Conservation (phyloP, 92 coral and sea anemone species). For the Heteractis magnifica region DNA sequence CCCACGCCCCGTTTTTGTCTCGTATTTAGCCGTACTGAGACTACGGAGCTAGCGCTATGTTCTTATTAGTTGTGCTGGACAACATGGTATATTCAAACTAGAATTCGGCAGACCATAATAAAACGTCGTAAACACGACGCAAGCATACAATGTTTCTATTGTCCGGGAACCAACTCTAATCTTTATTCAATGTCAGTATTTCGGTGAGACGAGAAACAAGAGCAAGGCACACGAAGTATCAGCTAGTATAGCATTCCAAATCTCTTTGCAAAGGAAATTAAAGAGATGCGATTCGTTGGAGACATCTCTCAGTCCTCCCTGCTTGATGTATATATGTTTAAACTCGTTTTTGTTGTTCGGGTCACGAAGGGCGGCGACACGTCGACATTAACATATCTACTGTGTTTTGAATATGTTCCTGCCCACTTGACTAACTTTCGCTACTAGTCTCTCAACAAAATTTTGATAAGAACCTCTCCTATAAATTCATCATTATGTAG, state of each 20-base stretch:
- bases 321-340: neutral
- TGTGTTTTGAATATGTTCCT: neutral
- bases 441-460: neutral
- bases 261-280: neutral
- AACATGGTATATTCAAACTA: neutral
- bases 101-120: neutral
- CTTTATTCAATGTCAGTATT: neutral
- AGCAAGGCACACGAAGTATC: neutral
- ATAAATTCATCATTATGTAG: no score
- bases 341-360: slow-evolving; percentile 9
- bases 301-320: neutral
- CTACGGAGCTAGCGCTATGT: neutral
- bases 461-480: no score
- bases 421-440: neutral
- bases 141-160: neutral
- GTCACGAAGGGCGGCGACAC: slow-evolving; percentile 32
- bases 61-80: neutral
- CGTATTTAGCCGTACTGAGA: neutral
- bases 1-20: neutral
- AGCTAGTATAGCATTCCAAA: neutral
- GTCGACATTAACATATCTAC: neutral
- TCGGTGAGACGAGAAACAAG: neutral
- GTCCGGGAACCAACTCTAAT: neutral
- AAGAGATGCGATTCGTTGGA: neutral
- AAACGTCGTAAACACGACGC: neutral